Base-by-base conservation (phyloP, 2,888 invertebrate species). In the Scotopteryx bipunctaria region DNA sequence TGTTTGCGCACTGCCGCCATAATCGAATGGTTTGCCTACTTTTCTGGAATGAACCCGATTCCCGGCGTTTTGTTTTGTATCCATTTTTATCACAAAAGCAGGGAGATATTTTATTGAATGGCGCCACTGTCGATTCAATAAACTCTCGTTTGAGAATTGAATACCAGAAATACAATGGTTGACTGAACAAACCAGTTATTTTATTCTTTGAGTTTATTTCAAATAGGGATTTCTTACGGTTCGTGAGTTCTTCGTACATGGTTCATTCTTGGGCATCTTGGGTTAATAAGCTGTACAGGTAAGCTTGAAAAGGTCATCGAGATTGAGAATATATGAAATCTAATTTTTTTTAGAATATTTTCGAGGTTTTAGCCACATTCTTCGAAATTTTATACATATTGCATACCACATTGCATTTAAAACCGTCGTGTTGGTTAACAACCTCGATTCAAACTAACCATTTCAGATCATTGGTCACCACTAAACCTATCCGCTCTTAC, bases 151-250 rank as follows among this genome's bases (percentile, higher is more conserved):
- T 15, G 5, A 19, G 27, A 29, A 29, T 29, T 17, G 16, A 27
- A 8, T 2, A 38, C n/a, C 16, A 38, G 16, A 9, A 38, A 27
- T 16, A 38, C 38, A 38, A 38, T 38, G 25, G 27, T n/a, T 38
- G n/a, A 15, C 11, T 38, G 16, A 16, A 35, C 35, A 35, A 35
- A 25, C 5, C 15, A 27, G 16, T 27, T 27, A 33, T 21, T 21
- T 23, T 32, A 29, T 40, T 16, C 29, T 11, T 21, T 32, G 21
- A 21, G 19, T 6, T 23, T 23, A 23, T 21, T 23, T 15, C 15
- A 14, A 45, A 37, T 21, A 45, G 9, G 15, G 45, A 19, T n/a
- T 32, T 32, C 15, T 32, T 27, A 27, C 11, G 27, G 27, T 27
- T 9, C 27, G 27, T 27, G 11, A n/a, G n/a, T n/a, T n/a, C n/a